Conservation (phyloP, 2,113 vertebrate species). For the Laterallus jamaicensis region DNA sequence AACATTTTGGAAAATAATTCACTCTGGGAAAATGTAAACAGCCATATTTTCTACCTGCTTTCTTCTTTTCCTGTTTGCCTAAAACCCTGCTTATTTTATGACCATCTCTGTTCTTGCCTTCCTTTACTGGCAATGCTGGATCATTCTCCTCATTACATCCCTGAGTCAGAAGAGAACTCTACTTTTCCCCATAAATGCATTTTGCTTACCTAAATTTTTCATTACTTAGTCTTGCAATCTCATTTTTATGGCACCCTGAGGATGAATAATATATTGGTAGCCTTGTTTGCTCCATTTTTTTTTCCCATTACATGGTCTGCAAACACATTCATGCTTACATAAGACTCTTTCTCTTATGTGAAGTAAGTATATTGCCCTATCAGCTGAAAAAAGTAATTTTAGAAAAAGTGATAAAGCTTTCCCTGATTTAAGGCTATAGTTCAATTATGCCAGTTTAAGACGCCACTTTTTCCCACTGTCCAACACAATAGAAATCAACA, state of each 20-base stretch:
- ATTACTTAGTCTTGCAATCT: background rate
- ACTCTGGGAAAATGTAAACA: background rate
- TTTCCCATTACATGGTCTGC: background rate
- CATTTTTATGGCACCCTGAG: background rate
- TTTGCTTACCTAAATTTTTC: background rate
- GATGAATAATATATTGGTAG: background rate
- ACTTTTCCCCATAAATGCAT: background rate
- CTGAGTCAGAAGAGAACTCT: background rate
- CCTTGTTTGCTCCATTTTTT: background rate
- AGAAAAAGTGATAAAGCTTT: background rate
- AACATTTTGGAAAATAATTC: background rate
- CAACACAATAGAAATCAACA: background rate
- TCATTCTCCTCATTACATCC: background rate
- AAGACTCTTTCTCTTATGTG: background rate
- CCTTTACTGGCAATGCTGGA: background rate
- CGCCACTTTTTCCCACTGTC: background rate
- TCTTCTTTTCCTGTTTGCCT: background rate
- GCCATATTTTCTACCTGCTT: background rate
- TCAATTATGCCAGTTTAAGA: background rate
- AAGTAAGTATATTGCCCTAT: background rate
- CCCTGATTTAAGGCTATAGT: background rate
- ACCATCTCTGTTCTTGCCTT: background rate
- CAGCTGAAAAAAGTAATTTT: background rate
- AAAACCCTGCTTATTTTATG: background rate
- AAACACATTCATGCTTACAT: background rate